Evolutionary conservation across 2,113 vertebrate genomes (phyloP), one percentile per base, ranked within the genome.

Genomic region (Smithornis capensis): DNA sequence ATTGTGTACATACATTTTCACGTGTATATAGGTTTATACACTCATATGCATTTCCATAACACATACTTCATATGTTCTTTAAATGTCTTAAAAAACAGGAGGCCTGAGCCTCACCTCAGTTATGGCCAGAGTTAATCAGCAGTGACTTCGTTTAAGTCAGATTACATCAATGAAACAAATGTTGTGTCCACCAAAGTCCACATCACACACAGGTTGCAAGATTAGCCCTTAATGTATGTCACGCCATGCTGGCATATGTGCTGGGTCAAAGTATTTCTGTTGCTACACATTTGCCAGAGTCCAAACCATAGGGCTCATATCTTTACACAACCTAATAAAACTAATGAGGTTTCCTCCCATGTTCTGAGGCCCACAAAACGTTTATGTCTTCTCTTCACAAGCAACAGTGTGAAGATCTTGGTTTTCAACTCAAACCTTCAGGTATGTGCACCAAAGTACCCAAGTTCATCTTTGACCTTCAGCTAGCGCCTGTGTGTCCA

Each of bases 251-350:
- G 96, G 95, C 97, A 96, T 78, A 77, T 67, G 81, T 92, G 83
- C 83, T 42, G 59, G 49, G 98, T 98, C 98, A 98, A 98, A 98
- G 98, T 98, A 94, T 96, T 83, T 63, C 74, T 68, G 4, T 71
- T 91, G 70, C 94, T 96, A 94, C 86, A 89, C 55, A 74, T 69
- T 94, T 95, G 92, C 75, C 97, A 98, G 96, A 97, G 97, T 98
- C 92, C 97, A 98, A 91, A 91, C 81, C 97, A 80, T 97, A 96
- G 96, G 96, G 49, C 42, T 75, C 80, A 19, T 96, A 96, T 96
- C 96, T 96, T 96, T 96, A 96, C 94, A 95, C 38, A 83, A 86
- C 96, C 95, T 97, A 96, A 97, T 96, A 96, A 97, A 96, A 96
- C 70, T 86, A 91, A 90, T 82, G 67, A 88, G 68, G 64, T 94